Base-by-base conservation (phyloP, 1,140 invertebrate genomes). In the Drosophila neocordata region DNA sequence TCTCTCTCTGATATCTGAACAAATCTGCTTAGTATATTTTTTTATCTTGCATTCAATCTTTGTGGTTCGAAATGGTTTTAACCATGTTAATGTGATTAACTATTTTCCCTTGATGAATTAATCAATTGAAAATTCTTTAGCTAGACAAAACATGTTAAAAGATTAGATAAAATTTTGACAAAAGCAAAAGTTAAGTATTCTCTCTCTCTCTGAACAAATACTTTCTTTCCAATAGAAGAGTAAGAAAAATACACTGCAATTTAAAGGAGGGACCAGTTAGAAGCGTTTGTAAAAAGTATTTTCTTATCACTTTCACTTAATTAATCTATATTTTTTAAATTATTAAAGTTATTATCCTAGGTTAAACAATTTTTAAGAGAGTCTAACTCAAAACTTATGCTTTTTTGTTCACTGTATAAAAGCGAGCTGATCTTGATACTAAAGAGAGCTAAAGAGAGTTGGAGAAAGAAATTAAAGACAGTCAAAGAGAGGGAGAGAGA, bases 71-170 rank as follows among this genome's bases (percentile, higher is more conserved):
- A 44, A 18, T 13, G 8, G 9, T 41, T 15, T 15, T 2, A 38
- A 38, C 12, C 37, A 3, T 38, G 12, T n/a, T 48, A 48, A 20
- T 38, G 18, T 6, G 11, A 4, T 51, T 5, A 57, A 68, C 11
- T 53, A 55, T 56, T 56, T 56, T 27, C 0, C 27, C 11, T 8
- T 34, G 1, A 57, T 35, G 57, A 53, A 62, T 68, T 80, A 68
- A 85, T 77, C 85, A 85, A 84, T 85, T 67, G 48, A 61, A 72
- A 78, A 75, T 87, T 44, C 55, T 73, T 60, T 71, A 22, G 55
- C 38, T 12, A 37, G 41, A 24, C 35, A 20, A 58, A 73, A 63
- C 61, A 52, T 69, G 61, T 64, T 51, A 34, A 27, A 38, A 22
- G 78, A 85, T 85, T 81, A 85, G 81, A 87, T 85, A 75, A 51